phyloP scores from a whole-genome alignment of 2,113 vertebrate species.

The Sciurus niger region DNA sequence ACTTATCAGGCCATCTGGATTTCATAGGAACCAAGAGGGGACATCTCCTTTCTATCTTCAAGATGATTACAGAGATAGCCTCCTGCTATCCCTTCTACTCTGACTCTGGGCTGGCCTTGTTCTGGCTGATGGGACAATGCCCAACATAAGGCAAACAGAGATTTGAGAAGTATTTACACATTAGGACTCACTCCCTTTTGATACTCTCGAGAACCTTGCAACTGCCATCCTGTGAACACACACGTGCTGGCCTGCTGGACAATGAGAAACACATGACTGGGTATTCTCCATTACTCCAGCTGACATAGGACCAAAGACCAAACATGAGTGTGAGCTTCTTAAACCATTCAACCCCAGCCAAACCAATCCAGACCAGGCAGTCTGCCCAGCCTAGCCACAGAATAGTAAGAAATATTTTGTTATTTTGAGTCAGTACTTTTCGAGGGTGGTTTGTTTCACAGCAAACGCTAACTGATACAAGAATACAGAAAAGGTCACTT shows the following conservation, averaged over 20 bases:
- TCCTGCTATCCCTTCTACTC: neutral
- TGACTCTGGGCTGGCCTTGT: neutral
- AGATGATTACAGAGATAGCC: neutral
- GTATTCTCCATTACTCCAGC: neutral
- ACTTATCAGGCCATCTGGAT: neutral
- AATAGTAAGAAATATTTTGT: neutral
- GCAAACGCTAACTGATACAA: slow-evolving; percentile 58
- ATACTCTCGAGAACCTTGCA: slow-evolving; percentile 15
- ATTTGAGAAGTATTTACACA: slow-evolving; percentile 25
- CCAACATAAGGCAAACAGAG: slow-evolving; percentile 15
- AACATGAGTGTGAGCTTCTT: neutral
- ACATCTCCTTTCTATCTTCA: neutral
- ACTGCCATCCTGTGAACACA: neutral
- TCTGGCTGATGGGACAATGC: neutral
- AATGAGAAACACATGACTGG: neutral
- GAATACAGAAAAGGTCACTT: neutral
- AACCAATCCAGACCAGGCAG: neutral
- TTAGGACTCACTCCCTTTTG: neutral
- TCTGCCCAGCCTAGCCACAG: neutral
- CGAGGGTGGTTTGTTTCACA: slow-evolving; percentile 17
- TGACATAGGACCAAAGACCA: neutral
- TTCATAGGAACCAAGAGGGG: neutral
- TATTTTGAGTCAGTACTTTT: neutral
- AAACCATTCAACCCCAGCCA: neutral
- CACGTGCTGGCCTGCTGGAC: neutral